phyloP scores from a whole-genome alignment of 53 echinoderm and acorn worm genomes.

The Zoroaster sp. region DNA sequence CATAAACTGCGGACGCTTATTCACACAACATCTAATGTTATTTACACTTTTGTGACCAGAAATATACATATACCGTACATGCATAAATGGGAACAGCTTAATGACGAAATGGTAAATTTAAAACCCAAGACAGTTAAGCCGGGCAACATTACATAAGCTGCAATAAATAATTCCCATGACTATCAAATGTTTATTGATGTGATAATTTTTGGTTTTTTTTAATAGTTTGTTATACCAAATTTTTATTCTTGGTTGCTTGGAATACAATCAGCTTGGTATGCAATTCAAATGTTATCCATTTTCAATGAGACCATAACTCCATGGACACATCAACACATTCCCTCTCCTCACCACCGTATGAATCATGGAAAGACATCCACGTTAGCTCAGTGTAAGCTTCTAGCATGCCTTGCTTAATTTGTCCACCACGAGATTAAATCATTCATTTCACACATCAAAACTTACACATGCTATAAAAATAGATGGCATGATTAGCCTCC shows the following conservation, averaged over 20 bases:
- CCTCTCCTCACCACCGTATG: background rate
- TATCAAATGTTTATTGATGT: background rate
- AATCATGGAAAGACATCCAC: constrained; percentile 43
- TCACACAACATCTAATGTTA: constrained; percentile 79
- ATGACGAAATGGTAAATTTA: constrained; percentile 25
- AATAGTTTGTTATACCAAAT: constrained; percentile 16
- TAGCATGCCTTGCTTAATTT: constrained; percentile 56
- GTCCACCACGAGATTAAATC: constrained; percentile 43
- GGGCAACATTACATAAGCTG: constrained; percentile 31
- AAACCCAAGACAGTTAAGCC: constrained; percentile 44
- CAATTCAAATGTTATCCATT: background rate
- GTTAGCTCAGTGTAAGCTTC: constrained; percentile 62
- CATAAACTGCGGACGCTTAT: constrained; percentile 59
- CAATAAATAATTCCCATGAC: constrained; percentile 48
- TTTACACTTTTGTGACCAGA: constrained; percentile 84
- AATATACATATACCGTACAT: constrained; percentile 81
- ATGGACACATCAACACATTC: background rate
- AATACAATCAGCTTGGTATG: constrained; percentile 51
- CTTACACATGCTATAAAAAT: constrained; percentile 72
- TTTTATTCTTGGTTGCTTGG: constrained; percentile 14
- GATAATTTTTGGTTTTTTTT: background rate
- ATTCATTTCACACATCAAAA: constrained; percentile 61
- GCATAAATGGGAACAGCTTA: constrained; percentile 48
- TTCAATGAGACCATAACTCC: background rate
- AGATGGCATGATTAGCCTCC: constrained; percentile 61